A percentile compares a stretch with the other conserved stretches of the same genome.
Evolutionary conservation across 2,113 vertebrate species (phyloP).

Genomic region (Nettapus auritus): DNA sequence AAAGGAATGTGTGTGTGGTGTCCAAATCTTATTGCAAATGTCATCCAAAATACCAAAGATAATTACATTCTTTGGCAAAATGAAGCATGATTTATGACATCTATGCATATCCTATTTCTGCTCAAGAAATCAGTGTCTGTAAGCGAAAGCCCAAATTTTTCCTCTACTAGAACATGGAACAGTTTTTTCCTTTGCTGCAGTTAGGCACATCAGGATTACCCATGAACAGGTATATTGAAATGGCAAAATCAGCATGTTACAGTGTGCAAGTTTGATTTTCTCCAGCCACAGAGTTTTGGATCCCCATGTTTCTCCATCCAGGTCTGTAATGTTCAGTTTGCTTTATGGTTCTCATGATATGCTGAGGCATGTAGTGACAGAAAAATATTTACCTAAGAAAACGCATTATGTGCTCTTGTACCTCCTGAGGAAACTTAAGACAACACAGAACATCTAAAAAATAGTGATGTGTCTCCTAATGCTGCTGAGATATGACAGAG

Average conservation of each 20-base stretch:
- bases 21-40: background rate
- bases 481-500: background rate
- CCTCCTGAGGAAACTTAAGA: background rate
- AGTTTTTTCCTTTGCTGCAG: background rate
- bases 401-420: accelerated
- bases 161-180: background rate
- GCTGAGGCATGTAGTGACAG: background rate
- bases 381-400: background rate
- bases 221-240: accelerated
- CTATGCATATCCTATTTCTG: background rate
- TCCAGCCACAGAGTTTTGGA: background rate
- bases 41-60: background rate
- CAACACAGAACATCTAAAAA: background rate
- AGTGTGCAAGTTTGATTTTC: background rate
- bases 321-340: accelerated
- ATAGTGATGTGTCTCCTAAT: accelerated
- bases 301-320: accelerated
- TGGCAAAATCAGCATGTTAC: background rate
- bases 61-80: background rate
- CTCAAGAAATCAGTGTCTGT: background rate
- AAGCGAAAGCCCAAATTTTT: background rate
- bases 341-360: background rate
- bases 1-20: accelerated
- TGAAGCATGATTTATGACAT: background rate
- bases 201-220: background rate